phyloP scores from a whole-genome alignment of 2,888 invertebrate species.

The Drosophila histrio region DNA sequence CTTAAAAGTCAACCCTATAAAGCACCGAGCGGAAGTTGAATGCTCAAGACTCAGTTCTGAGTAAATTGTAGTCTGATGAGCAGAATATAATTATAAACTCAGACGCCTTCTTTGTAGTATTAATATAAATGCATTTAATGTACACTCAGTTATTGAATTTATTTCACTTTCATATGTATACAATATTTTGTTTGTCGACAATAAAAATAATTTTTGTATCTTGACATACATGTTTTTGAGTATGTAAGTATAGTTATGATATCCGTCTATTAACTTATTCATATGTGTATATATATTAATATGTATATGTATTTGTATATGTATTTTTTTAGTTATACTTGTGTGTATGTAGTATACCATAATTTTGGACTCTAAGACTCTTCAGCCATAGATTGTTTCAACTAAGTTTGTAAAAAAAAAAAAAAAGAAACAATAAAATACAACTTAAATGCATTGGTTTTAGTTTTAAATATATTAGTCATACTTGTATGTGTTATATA shows the following conservation, averaged over 20 bases:
- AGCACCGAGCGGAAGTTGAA: too few relatives aligned
- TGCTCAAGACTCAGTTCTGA: too few relatives aligned
- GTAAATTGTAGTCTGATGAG: constrained; percentile 5
- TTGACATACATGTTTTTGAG: constrained; percentile 8
- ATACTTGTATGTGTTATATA: constrained; percentile 1
- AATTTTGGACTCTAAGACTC: constrained; percentile 20
- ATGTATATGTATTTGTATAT: constrained; percentile 19
- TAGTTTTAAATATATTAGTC: constrained; percentile 15
- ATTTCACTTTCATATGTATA: constrained; percentile 53
- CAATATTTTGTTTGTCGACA: constrained; percentile 53
- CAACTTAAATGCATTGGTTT: constrained; percentile 62
- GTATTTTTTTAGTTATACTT: constrained; percentile 15
- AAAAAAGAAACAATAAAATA: background rate
- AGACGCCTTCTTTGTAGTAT: background rate
- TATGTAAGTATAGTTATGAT: constrained; percentile 25
- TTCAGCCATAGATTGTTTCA: constrained; percentile 9
- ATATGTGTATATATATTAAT: constrained; percentile 21
- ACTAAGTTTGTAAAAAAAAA: background rate
- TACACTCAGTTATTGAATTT: constrained; percentile 67
- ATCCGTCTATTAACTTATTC: constrained; percentile 16
- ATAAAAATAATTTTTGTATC: constrained; percentile 63
- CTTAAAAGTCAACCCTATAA: too few relatives aligned
- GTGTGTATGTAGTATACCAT: constrained; percentile 9
- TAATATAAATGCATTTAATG: background rate
- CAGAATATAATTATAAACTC: background rate